Base-by-base conservation (phyloP, 2,888 invertebrate genomes). In the Athalia rosae region DNA sequence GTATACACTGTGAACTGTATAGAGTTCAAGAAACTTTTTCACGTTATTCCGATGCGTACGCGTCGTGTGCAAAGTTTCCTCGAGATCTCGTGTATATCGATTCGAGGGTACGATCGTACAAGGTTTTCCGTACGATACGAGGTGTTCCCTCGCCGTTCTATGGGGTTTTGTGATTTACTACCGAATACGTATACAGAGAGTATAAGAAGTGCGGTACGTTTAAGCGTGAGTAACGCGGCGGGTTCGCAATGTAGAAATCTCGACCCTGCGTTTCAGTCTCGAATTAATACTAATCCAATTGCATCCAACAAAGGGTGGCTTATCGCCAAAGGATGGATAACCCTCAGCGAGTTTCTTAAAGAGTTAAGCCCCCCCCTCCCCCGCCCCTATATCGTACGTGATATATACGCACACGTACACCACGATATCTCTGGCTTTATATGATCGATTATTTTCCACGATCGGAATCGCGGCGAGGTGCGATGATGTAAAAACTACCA, bases 211-310 rank as follows among this genome's bases (percentile, higher is more conserved):
- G 56, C 50, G 50, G 53, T 71, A 58, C 71, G 71, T 58, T 58
- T 71, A 71, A 58, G 71, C 71, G 71, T 71, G 58, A 71, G 58
- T 71, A 71, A 71, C 71, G 58, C 58, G 7, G 43, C 56, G 69
- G 9, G 53, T 9, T 53, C 53, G 53, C n/a, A 4, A 4, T 13
- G 28, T 71, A 43, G 28, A 58, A 43, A 71, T 13, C 15, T 7
- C 41, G n/a, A 5, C 9, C 13, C 58, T 45, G 13, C 56, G 71
- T 71, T 71, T 58, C 45, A 71, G 58, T 56, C 67, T 59, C 45
- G 59, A 58, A 77, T 59, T 66, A 67, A 76, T 73, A 59, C 56
- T 74, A 74, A 74, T 74, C 61, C 74, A 74, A 74, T 77, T 77
- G 67, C 47, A 58, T 47, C 9, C 41, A 66, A 66, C 53, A 58